Evolutionary conservation across 2,797 vertebrate species (phyloP).

Genomic region (Sebastes steindachneri): DNA sequence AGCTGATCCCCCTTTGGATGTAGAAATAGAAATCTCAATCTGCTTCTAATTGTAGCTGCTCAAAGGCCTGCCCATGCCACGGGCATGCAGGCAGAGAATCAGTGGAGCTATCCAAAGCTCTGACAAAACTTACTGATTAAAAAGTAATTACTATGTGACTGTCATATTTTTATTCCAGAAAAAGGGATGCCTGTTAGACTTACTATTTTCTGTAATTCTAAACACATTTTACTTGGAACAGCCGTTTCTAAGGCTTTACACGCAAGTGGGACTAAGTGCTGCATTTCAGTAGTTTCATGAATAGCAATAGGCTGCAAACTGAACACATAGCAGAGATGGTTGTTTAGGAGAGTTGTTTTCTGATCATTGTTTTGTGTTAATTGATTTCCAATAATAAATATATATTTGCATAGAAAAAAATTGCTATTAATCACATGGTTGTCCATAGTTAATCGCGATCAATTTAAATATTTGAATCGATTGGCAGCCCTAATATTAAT

Average conservation of each 20-base stretch:
- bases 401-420: too few relatives aligned
- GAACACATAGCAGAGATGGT: not conserved
- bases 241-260: not conserved
- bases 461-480: too few relatives aligned
- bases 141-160: constrained; percentile 50
- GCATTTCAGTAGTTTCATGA: not conserved
- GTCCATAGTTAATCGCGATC: too few relatives aligned
- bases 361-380: too few relatives aligned
- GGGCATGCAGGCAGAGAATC: constrained; percentile 42
- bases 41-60: constrained; percentile 68
- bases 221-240: not conserved
- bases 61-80: constrained; percentile 45
- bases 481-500: too few relatives aligned
- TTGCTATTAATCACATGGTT: too few relatives aligned
- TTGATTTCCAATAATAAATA: too few relatives aligned
- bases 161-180: constrained; percentile 10
- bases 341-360: not conserved
- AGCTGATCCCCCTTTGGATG: constrained; percentile 65
- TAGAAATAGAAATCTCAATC: constrained; percentile 72
- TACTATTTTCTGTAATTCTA: not conserved
- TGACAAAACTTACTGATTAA: constrained; percentile 41
- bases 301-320: not conserved
- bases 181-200: not conserved
- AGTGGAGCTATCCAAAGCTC: constrained; percentile 25
- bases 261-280: not conserved